Evolutionary conservation across 2,888 invertebrate species (phyloP).

Genomic region (Panzeria rudis): DNA sequence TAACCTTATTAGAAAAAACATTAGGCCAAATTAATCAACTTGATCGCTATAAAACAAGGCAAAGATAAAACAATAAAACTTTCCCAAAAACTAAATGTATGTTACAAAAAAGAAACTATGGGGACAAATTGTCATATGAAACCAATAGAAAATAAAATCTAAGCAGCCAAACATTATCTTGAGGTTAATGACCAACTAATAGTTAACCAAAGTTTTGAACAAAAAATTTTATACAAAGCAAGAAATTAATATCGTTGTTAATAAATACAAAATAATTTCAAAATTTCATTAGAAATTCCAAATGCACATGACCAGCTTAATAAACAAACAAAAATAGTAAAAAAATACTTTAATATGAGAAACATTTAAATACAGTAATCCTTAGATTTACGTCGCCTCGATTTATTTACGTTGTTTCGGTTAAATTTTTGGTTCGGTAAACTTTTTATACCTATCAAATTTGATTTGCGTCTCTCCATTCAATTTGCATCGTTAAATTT

Average conservation of each 20-base stretch:
- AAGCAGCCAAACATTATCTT: background rate
- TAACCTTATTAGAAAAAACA: background rate
- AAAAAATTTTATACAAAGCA: background rate
- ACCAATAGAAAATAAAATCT: slow-evolving; percentile 16
- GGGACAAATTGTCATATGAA: slow-evolving; percentile 26
- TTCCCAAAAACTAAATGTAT: slow-evolving; percentile 45
- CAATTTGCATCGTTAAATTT: too few species aligned
- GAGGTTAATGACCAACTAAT: slow-evolving; percentile 56
- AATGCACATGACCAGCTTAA: slow-evolving; percentile 43
- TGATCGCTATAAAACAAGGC: background rate
- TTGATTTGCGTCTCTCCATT: too few species aligned
- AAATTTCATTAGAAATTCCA: slow-evolving; percentile 66
- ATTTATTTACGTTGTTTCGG: too few species aligned
- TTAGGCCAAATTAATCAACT: background rate
- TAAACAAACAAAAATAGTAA: slow-evolving; percentile 12
- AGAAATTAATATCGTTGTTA: background rate
- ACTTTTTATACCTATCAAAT: too few species aligned
- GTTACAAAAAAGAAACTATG: slow-evolving; percentile 53
- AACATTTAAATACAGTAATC: slow-evolving; percentile 34
- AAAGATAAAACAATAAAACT: slow-evolving; percentile 43
- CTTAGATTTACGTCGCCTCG: too few species aligned
- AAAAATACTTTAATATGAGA: slow-evolving; percentile 14
- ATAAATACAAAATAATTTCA: slow-evolving; percentile 29
- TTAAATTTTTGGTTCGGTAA: too few species aligned
- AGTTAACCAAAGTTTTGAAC: background rate